Base-by-base conservation (phyloP, 1,140 invertebrate genomes). In the Myzus persicae region DNA sequence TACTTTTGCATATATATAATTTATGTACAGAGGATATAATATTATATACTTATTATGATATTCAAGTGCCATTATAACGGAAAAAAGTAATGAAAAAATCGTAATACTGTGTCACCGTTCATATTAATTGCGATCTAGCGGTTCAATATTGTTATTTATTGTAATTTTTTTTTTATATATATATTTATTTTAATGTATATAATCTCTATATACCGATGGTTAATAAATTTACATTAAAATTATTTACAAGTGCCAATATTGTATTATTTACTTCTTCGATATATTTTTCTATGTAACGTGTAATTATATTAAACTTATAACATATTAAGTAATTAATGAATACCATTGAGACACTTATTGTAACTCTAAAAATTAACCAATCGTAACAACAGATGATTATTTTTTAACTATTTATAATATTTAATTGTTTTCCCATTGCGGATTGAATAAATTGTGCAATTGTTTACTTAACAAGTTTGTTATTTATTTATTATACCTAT, bases 351-450 rank as follows among this genome's bases (percentile, higher is more conserved):
- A 93, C 91, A 51, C 67, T 93, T 93, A 93, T 51, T 93, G 91
- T 93, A 85, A 93, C 91, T 48, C 46, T 85, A 9, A 93, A 84
- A 93, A 93, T 93, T 93, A 93, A 93, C 91, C 91, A 93, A 54
- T 93, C 91, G 46, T 93, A 93, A 93, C 91, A 93, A 92, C 76
- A 84, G 81, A 93, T 85, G 90, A 92, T 92, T 92, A 93, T 93
- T 93, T 93, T 93, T 93, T 93, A 93, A 93, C 91, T 93, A 93
- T 93, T 93, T 93, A 85, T 93, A 93, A 93, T 93, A 93, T 93
- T 93, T 93, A 93, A 93, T 93, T 93, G 91, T 93, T 93, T 93
- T 84, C 81, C 81, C 76, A 14, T 54, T 93, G 91, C 24, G 91
- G 91, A 93, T 54, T 93, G 42, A 93, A 93, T 93, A 93, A 93